Evolutionary conservation across 2,797 vertebrate genomes (phyloP), one percentile per base, ranked within the genome.

Genomic region (Anguilla megastoma): DNA sequence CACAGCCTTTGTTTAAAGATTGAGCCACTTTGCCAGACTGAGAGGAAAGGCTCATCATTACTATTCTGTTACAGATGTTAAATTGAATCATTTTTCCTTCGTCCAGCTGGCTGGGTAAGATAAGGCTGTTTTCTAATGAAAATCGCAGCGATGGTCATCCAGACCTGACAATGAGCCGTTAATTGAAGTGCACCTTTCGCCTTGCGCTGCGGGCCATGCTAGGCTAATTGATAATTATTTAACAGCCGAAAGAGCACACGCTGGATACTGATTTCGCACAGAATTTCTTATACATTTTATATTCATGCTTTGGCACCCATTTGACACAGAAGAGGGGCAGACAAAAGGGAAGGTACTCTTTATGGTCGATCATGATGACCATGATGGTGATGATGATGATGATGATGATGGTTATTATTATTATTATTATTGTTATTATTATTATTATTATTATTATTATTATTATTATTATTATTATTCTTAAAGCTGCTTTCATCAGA

Each of bases 171-270:
- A 85, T 41, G 27, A 85, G n/a, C 50, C 21, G 36, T 85, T 85
- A 60, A 84, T 52, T 52, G 27, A 84, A 60, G 27, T 27, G 10
- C 24, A 60, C 84, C 84, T 85, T 58, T 36, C 48, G 45, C 79
- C 79, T 82, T 85, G 10, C 7, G 18, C 18, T 21, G 52, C 30
- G n/a, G 27, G 27, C 50, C 16, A 12, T 36, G 56, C 2, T 18
- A 18, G 30, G 54, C 54, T 85, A 85, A 85, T 58, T 58, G 27
- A 36, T 85, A 85, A 85, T 85, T 85, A 85, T 85, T 85, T 85
- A 58, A 60, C 52, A 52, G 33, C 33, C 10, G 9, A 21, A 85
- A 21, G 30, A 33, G 30, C 33, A 36, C 41, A 6, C 16, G 30
- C 6, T n/a, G 54, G 52, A 21, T 58, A 30, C 48, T 30, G 27